Base-by-base conservation (phyloP, 1,140 invertebrate genomes). In the Drosophila parvula region DNA sequence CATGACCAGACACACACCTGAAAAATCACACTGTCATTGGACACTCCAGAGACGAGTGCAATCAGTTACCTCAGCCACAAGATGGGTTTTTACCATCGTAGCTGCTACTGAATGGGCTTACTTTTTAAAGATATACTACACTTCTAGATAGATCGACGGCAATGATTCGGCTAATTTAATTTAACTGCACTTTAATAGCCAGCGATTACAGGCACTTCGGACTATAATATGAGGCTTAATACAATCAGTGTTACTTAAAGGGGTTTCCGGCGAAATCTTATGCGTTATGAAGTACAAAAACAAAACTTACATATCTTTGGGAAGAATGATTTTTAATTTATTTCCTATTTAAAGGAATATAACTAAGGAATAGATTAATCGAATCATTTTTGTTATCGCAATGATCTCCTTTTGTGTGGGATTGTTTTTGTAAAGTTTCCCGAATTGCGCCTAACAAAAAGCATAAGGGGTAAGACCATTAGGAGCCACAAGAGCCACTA, bases 91-190 rank as follows among this genome's bases (percentile, higher is more conserved):
- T 28, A 16, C 11, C 11, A 1, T 12, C 38, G 2, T 12, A 5
- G 40, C 65, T 69, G 40, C 65, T 69, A 67, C 65, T 30, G 65
- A 63, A 38, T 44, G 38, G 38, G 14, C 38, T 30, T 30, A 44
- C 10, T 0, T 28, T 1, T 10, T 27, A 34, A 36, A 50, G 62
- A 50, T 68, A 62, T n/a, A 58, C 12, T 3, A 5, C 7, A 16
- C n/a, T 47, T 53, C 30, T 8, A 53, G 38, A 30, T 67, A 53
- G 65, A 69, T 69, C 40, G 38, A 22, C 4, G 12, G 16, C 9
- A 44, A 69, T 69, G 65, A 69, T 69, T 67, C 47, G 65, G 62
- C 61, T 68, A 69, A 67, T 69, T 69, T 55, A 12, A 67, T 69
- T 43, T 41, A 53, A 67, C 38, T 44, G 62, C 30, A 14, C 45